phyloP scores from a whole-genome alignment of 2,888 invertebrate genomes.

The Aspidapion aeneum region DNA sequence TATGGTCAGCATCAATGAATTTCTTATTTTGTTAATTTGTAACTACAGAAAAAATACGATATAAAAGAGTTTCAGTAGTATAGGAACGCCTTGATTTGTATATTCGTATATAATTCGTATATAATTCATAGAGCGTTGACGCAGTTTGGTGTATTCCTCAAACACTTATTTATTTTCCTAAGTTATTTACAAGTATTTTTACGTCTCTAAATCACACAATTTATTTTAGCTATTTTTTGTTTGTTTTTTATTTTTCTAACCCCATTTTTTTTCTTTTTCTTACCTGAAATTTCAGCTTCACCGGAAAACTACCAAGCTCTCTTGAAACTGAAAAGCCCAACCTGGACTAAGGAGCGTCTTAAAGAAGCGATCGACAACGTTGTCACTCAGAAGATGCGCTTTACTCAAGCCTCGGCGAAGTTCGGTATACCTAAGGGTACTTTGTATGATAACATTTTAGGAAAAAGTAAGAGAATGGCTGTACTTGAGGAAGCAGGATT shows the following conservation, averaged over 20 bases:
- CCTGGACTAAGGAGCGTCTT: slow-evolving; percentile 71
- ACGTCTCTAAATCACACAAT: too few species aligned
- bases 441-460: slow-evolving; percentile 72
- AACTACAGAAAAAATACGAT: too few species aligned
- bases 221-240: not conserved
- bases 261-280: not conserved
- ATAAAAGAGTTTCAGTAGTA: too few species aligned
- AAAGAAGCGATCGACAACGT: slow-evolving; percentile 75
- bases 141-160: too few species aligned
- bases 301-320: slow-evolving; percentile 57
- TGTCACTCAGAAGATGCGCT: slow-evolving; percentile 71
- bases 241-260: not conserved
- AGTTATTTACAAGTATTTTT: too few species aligned
- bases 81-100: too few species aligned
- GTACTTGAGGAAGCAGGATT: slow-evolving; percentile 68
- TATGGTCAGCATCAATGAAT: too few species aligned
- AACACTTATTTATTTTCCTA: too few species aligned
- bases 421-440: slow-evolving; percentile 76
- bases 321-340: slow-evolving; percentile 70
- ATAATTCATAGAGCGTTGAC: too few species aligned
- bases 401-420: slow-evolving; percentile 69
- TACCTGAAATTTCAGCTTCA: slow-evolving; percentile 22
- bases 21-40: too few species aligned
- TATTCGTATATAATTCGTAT: too few species aligned
- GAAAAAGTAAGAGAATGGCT: slow-evolving; percentile 73